Base-by-base conservation (phyloP, 1,140 invertebrate genomes). In the Luehdorfia chinensis region DNA sequence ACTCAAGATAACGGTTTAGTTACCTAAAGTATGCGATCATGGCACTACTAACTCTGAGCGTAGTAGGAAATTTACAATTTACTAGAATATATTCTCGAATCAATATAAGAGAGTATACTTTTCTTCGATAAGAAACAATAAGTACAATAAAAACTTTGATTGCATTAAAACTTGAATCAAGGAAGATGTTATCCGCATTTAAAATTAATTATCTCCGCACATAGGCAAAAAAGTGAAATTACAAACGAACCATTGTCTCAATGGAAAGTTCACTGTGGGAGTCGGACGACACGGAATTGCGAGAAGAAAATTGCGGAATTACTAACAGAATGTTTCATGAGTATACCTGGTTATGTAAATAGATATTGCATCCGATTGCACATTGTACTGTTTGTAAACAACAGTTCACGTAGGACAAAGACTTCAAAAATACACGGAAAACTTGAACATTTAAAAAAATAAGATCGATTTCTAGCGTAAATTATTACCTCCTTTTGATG, bases 161-260 rank as follows among this genome's bases (percentile, higher is more conserved):
- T n/a, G n/a, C n/a, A n/a, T n/a, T 16, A 46, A 50, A 60, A 57
- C 34, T 27, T 50, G 19, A 41, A 48, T 71, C 46, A 41, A 75
- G 73, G 76, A 77, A 76, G 66, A 67, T 55, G 57, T 56, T 54
- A 47, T 37, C n/a, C n/a, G 50, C 59, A 54, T 59, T 58, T 50
- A 59, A 25, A 51, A 59, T 57, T 62, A 77, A 77, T 79, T 74
- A 71, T 52, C 56, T 52, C 37, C 47, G 50, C 50, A 47, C 49
- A 66, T 56, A 63, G 74, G 75, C 74, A 84, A 84, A 81, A 84
- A 84, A 77, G 77, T 81, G 77, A 84, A 84, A 79, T 69, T 66
- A 67, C 55, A 59, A 72, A 72, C 69, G 54, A 68, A 50, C 67
- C 34, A 84, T 84, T 84, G 79, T 84, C 51, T 70, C 48, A 37